These are phyloP conservation scores for Tetramorium alpestre DNA, from an alignment of 1,140 invertebrate species.

Conservation along the genomic window DNA sequence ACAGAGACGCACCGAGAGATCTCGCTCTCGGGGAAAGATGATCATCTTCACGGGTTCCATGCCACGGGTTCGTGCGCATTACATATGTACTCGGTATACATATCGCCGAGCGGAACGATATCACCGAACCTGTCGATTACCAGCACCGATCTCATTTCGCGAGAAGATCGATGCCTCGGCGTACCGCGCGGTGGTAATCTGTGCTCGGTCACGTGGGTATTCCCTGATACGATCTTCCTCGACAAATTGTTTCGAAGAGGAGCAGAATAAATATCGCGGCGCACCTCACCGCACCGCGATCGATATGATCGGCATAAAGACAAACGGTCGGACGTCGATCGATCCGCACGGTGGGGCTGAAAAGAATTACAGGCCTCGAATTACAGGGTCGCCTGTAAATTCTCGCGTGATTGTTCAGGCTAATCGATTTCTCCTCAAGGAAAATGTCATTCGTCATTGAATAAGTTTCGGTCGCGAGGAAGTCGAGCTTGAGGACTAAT, in stretches of 20 bases:
- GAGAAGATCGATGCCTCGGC: constrained; percentile 14
- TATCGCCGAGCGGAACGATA: constrained; percentile 45
- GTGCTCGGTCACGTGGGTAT: constrained; percentile 4
- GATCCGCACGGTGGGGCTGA: background rate
- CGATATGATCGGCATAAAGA: constrained; percentile 25
- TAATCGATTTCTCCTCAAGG: background rate
- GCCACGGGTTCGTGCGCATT: background rate
- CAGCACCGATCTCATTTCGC: constrained; percentile 20
- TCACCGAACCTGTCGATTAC: constrained; percentile 33
- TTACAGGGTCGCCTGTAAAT: background rate
- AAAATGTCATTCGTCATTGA: background rate
- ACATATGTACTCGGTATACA: background rate
- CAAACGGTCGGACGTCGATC: background rate
- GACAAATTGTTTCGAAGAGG: constrained; percentile 35
- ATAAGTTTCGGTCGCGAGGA: background rate
- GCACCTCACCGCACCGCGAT: background rate
- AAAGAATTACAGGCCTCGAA: background rate
- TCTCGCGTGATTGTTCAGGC: background rate
- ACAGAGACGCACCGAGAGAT: constrained; percentile 10
- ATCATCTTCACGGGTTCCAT: constrained; percentile 35
- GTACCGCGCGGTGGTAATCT: constrained; percentile 26
- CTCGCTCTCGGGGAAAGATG: constrained; percentile 7
- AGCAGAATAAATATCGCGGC: constrained; percentile 19
- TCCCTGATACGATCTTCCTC: constrained; percentile 21
- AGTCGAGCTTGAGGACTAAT: background rate